Conservation (phyloP, 2,113 vertebrate genomes). For the Todiramphus saurophagus region DNA sequence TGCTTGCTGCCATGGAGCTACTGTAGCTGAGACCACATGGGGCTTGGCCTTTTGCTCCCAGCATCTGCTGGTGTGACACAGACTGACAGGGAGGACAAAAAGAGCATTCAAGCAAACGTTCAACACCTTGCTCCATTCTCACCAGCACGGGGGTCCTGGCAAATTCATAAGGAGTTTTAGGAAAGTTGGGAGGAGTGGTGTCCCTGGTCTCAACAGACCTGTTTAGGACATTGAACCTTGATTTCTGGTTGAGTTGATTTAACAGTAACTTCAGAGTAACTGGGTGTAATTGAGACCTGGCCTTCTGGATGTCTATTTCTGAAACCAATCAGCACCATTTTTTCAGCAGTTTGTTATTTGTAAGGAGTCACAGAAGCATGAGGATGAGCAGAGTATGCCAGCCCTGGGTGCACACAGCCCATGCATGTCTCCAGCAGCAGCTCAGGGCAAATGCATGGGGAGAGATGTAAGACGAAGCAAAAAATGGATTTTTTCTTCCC, state of each 20-base stretch:
- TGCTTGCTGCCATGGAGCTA: conserved; percentile 23
- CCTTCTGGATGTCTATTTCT: background rate
- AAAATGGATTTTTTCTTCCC: background rate
- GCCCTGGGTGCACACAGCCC: background rate
- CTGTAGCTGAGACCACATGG: conserved; percentile 11
- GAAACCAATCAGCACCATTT: background rate
- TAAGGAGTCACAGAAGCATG: background rate
- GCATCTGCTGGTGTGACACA: conserved; percentile 54
- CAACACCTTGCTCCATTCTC: background rate
- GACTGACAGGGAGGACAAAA: conserved; percentile 37
- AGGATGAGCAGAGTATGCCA: background rate
- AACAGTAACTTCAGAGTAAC: background rate
- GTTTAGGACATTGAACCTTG: background rate
- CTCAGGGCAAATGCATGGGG: background rate
- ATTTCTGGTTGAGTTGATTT: background rate
- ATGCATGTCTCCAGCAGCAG: background rate
- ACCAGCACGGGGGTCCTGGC: background rate
- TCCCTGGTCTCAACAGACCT: background rate
- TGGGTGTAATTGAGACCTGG: background rate
- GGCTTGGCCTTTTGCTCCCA: conserved; percentile 54
- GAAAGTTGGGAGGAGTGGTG: background rate
- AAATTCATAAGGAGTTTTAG: background rate
- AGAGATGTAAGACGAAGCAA: background rate
- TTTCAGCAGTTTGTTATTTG: background rate
- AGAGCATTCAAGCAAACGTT: background rate